Evolutionary conservation across 2,888 invertebrate species (phyloP).

Genomic region (Drosophila putrida): DNA sequence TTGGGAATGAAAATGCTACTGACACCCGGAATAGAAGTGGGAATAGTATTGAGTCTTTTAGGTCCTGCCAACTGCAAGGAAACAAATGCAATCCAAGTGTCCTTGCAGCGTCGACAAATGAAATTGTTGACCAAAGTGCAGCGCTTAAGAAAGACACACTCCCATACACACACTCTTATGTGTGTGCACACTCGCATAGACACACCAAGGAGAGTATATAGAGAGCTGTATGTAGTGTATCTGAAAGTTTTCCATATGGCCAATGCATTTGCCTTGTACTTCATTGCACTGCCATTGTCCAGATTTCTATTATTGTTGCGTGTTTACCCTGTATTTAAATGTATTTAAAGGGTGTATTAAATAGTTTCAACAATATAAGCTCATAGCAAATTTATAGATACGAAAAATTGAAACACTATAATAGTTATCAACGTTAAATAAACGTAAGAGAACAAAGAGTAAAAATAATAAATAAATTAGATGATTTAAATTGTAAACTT

Average conservation of each 20-base stretch:
- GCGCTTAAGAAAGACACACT: constrained; percentile 64
- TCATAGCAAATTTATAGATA: neutral
- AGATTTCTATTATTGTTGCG: constrained; percentile 34
- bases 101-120: constrained; percentile 65
- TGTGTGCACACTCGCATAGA: neutral
- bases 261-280: constrained; percentile 58
- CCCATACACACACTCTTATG: neutral
- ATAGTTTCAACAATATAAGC: too few relatives aligned
- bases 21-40: constrained; percentile 9
- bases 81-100: constrained; percentile 61
- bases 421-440: neutral
- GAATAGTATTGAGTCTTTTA: constrained; percentile 5
- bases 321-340: constrained; percentile 1
- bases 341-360: neutral
- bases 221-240: constrained; percentile 5
- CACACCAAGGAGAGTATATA: neutral
- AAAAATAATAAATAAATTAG: too few relatives aligned
- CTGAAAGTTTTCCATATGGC: constrained; percentile 49
- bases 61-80: constrained; percentile 5
- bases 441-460: too few relatives aligned
- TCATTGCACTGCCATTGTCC: constrained; percentile 37
- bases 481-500: too few relatives aligned
- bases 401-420: neutral
- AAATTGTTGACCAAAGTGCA: constrained; percentile 74
- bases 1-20: constrained; percentile 3